Conservation (phyloP, 2,797 vertebrate genomes). For the Oreochromis mossambicus region DNA sequence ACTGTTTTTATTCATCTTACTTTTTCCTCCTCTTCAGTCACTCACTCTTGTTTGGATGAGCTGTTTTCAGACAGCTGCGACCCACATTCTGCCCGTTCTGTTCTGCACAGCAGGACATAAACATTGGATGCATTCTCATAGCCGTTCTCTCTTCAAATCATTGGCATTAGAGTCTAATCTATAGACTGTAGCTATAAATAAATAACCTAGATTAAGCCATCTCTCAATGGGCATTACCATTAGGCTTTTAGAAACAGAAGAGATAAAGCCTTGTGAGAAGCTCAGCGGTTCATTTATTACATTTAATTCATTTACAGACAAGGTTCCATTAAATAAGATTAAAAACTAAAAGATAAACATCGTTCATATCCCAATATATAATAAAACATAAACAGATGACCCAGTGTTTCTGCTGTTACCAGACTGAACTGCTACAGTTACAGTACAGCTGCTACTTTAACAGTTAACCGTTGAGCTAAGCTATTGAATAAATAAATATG, state of each 20-base stretch:
- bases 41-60: background rate
- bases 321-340: slow-evolving; percentile 23
- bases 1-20: background rate
- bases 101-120: background rate
- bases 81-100: accelerated
- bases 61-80: background rate
- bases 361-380: slow-evolving; percentile 18
- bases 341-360: slow-evolving; percentile 20
- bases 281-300: background rate
- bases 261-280: background rate
- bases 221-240: background rate
- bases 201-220: background rate
- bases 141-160: background rate
- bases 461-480: background rate
- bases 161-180: background rate
- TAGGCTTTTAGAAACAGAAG: background rate
- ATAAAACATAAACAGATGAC: slow-evolving; percentile 25
- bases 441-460: slow-evolving; percentile 16
- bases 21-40: background rate
- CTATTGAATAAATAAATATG: slow-evolving; percentile 38
- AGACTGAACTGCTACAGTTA: background rate
- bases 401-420: background rate
- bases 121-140: background rate
- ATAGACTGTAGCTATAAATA: background rate
- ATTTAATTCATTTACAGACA: slow-evolving; percentile 35